Base-by-base conservation (phyloP, 2,888 invertebrate genomes). In the Machimus rusticus region DNA sequence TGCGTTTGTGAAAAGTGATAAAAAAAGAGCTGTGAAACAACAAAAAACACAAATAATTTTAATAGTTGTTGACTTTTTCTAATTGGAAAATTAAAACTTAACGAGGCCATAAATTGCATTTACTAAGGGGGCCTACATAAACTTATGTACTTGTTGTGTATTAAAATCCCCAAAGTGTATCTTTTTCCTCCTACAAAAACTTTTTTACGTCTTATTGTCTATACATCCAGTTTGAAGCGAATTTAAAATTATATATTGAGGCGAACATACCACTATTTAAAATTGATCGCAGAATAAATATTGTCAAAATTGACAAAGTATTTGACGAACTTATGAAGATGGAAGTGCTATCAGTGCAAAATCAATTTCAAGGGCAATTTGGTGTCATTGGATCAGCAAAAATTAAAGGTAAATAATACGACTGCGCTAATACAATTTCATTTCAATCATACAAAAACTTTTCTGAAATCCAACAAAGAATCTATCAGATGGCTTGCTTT, bases 331-430 rank as follows among this genome's bases (percentile, higher is more conserved):
- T 90, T 87, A 92, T 93, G 92, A 95, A 94, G 93, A 96, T 96
- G 96, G 96, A 96, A 94, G 95, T 96, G 93, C 94, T 96, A 93
- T 95, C 96, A 93, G 95, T 96, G 92, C 95, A 95, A 93, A 96
- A 95, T 94, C 95, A 95, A 93, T 95, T 95, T 93, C 95, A 94
- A 93, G 95, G 96, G 92, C 95, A 95, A 94, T 96, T 96, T 94
- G 95, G 94, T 90, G 92, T 92, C 89, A 92, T 93, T 89, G 92
- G 92, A 89, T 91, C 92, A 89, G 91, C 91, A 93, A 95, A 94
- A 93, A 95, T 95, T 92, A 95, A 95, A 95, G 95, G 96, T 96
- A 93, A 94, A 74, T 74, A n/a, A 51, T 19, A 51, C 57, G 23
- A 5, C 66, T 3, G 66, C 8, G 23, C 28, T 66, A 12, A 19